Evolutionary conservation across 2,888 invertebrate genomes (phyloP).

Genomic region (Oscheius sp.): DNA sequence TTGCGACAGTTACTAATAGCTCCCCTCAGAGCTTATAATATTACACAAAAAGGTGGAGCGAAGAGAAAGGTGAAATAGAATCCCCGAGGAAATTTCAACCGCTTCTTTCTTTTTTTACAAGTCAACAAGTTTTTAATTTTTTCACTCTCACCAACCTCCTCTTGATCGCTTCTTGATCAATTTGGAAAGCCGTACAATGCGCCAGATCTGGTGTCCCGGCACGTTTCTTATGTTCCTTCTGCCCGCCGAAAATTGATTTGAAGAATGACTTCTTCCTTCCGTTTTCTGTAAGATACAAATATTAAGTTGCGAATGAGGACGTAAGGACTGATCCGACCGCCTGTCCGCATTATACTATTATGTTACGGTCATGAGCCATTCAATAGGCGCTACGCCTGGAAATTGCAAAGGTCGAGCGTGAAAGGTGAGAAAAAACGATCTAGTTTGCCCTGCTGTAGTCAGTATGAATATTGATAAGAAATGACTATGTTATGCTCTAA

Average conservation of each 20-base stretch:
- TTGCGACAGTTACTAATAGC: constrained; percentile 30
- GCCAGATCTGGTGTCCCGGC: constrained; percentile 18
- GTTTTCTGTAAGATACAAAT: neutral
- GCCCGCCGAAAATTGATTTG: neutral
- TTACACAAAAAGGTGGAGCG: constrained; percentile 16
- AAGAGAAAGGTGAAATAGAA: neutral
- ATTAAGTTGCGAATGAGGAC: constrained; percentile 3
- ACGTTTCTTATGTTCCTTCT: constrained; percentile 20
- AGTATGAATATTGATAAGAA: no score
- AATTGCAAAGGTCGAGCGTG: constrained; percentile 25
- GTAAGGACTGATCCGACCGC: constrained; percentile 21
- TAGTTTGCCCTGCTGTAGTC: neutral
- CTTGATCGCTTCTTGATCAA: constrained; percentile 14
- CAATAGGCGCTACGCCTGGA: constrained; percentile 22
- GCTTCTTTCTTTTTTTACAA: neutral
- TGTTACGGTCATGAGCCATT: constrained; percentile 27
- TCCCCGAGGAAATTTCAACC: neutral
- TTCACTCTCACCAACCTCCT: neutral
- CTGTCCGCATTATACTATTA: constrained; percentile 27
- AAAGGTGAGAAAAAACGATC: neutral
- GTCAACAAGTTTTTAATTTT: neutral
- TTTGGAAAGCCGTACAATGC: constrained; percentile 22
- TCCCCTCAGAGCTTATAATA: constrained; percentile 28
- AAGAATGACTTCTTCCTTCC: constrained; percentile 15
- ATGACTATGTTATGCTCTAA: neutral